These are phyloP conservation scores for Corella eumyota DNA, from an alignment of 23 tunicate species.

Conservation along the genomic window DNA sequence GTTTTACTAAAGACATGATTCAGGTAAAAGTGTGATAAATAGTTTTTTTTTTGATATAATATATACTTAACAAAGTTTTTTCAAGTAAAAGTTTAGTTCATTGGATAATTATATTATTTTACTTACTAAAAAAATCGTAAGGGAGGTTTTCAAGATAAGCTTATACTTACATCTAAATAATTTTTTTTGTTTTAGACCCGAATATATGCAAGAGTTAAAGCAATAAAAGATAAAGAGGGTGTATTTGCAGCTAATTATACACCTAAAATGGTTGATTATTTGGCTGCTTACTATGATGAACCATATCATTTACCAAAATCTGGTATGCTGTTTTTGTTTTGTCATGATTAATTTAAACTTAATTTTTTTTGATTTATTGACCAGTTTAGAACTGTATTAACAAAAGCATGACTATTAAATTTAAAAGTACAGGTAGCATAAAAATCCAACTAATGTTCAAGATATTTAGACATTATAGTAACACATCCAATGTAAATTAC, in stretches of 20 bases:
- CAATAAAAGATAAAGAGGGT: slow-evolving; percentile 46
- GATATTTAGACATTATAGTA: neutral
- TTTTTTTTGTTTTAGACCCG: slow-evolving; percentile 71
- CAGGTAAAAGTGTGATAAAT: slow-evolving; percentile 9
- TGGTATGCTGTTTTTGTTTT: slow-evolving; percentile 21
- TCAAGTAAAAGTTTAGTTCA: too few species aligned
- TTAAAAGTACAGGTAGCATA: neutral
- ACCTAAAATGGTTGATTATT: slow-evolving; percentile 36
- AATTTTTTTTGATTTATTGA: neutral
- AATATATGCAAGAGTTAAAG: slow-evolving; percentile 44
- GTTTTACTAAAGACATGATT: slow-evolving; percentile 11
- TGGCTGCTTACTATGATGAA: slow-evolving; percentile 23
- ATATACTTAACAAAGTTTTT: too few species aligned
- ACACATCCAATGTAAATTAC: neutral
- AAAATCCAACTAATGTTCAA: neutral
- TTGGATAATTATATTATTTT: too few species aligned
- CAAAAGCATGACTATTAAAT: too few species aligned
- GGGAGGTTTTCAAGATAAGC: too few species aligned
- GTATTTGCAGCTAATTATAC: slow-evolving; percentile 33
- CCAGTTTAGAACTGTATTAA: neutral
- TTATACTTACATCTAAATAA: too few species aligned
- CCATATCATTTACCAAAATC: slow-evolving; percentile 69
- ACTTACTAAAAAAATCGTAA: too few species aligned
- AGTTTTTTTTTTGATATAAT: too few species aligned
- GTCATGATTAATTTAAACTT: neutral